Evolutionary conservation across 2,888 invertebrate species (phyloP), one percentile per base, ranked within the genome.

Genomic region (Oscheius sp.): DNA sequence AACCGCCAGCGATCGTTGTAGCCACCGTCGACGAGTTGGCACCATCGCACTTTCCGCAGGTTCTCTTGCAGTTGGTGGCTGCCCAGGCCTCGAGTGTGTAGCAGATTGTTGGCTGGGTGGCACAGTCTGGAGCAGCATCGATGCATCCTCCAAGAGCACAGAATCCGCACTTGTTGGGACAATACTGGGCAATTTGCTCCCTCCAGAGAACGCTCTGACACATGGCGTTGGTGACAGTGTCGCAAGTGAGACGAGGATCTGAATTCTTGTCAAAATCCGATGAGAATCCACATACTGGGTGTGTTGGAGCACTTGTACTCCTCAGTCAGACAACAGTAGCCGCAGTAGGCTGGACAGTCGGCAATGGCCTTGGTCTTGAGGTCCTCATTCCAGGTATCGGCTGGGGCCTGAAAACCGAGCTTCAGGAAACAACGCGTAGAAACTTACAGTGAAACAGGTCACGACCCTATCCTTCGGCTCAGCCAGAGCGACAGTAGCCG

Each of bases 141-240:
- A 68, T 68, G 37, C 68, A 68, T 33, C 68, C 68, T 32, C 68
- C 68, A 10, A 63, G 47, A 4, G 48, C 37, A 65, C 73, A 73
- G 73, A 73, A 73, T 51, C 73, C 73, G n/a, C 73, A 73, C 35
- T 29, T 48, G 37, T 29, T 53, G 37, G 73, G 73, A 63, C 73
- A 73, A 21, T 73, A 66, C 33, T 37, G 21, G 37, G 73, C 63
- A 51, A 73, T 63, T 7, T 66, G 32, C 10, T 48, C 21, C 51
- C 73, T 73, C 73, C 73, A 73, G n/a, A 21, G n/a, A 11, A 48
- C 4, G 37, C 55, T 55, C 13, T 35, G 10, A 21, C 73, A 73
- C 73, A 73, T 73, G 9, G 11, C 0, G 10, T 13, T 48, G 35
- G 73, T 73, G 37, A 73, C 47, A n/a, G 53, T 73, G 53, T 13